Evolutionary conservation across 2,888 invertebrate genomes (phyloP).

Genomic region (Tetragonisca angustula): DNA sequence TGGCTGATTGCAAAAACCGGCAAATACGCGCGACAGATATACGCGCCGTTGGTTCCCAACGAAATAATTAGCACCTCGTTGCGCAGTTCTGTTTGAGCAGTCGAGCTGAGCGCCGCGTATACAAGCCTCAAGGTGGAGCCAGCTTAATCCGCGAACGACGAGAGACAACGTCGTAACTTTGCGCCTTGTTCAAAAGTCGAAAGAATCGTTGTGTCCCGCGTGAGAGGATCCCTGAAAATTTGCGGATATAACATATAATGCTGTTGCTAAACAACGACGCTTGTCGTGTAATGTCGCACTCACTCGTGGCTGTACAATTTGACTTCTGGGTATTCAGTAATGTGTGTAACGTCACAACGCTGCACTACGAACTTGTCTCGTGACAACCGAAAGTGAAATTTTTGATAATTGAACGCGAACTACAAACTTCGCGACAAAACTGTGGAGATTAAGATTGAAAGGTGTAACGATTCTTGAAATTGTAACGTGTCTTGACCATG

Average conservation of each 20-base stretch:
- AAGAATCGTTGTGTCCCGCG: background rate
- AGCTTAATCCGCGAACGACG: background rate
- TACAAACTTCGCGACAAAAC: too few species aligned
- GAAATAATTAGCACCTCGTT: constrained; percentile 4
- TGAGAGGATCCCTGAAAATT: background rate
- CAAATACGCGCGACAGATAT: constrained; percentile 1
- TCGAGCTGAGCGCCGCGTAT: background rate
- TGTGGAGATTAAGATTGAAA: too few species aligned
- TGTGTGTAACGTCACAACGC: too few species aligned
- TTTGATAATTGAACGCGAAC: too few species aligned
- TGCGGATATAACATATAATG: background rate
- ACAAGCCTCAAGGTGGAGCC: background rate
- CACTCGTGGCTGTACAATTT: too few species aligned
- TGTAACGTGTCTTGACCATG: too few species aligned
- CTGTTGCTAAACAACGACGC: too few species aligned
- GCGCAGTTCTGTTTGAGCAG: background rate
- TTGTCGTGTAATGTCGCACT: too few species aligned
- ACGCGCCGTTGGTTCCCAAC: background rate
- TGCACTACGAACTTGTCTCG: too few species aligned
- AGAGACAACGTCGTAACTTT: background rate
- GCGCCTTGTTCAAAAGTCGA: background rate
- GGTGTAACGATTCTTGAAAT: too few species aligned
- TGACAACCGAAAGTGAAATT: too few species aligned
- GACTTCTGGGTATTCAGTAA: too few species aligned
- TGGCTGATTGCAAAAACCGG: constrained; percentile 50